Conservation (phyloP, 2,113 vertebrate genomes). For the Muntiacus reevesi region DNA sequence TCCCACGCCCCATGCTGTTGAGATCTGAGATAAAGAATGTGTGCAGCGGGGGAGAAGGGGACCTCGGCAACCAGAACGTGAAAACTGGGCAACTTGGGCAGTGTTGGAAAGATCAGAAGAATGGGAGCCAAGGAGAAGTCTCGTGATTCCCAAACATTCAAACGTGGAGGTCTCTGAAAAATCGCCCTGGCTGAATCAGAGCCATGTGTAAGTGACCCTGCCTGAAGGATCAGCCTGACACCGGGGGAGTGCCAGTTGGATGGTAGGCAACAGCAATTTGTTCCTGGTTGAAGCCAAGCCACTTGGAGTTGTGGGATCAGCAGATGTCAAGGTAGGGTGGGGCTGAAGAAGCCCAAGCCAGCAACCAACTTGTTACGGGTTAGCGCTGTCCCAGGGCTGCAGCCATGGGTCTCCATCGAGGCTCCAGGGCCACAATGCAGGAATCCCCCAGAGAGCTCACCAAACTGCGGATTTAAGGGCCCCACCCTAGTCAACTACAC, state of each 20-base stretch:
- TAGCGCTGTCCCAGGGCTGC: rapidly evolving
- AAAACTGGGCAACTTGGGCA: neutral
- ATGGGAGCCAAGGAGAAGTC: neutral
- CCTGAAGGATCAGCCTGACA: slow-evolving; percentile 27
- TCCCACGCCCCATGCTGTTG: neutral
- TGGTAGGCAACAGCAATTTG: slow-evolving; percentile 11
- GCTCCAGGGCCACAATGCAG: neutral
- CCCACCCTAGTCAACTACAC: neutral
- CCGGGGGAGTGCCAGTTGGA: slow-evolving; percentile 23
- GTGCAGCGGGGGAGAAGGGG: neutral
- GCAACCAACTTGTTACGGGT: neutral
- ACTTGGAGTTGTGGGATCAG: slow-evolving; percentile 35
- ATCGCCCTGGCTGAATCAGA: neutral
- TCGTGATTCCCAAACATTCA: neutral
- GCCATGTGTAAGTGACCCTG: neutral
- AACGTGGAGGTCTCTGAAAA: neutral
- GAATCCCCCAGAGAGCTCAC: neutral
- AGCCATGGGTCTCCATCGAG: neutral
- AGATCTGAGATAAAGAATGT: neutral
- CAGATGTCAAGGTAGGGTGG: slow-evolving; percentile 7
- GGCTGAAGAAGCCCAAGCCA: neutral
- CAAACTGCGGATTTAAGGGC: neutral
- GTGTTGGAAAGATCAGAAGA: neutral
- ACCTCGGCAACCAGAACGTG: neutral
- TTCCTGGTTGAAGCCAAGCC: slow-evolving; percentile 48